Conservation (phyloP, 2,113 vertebrate genomes). For the Cygnus atratus region DNA sequence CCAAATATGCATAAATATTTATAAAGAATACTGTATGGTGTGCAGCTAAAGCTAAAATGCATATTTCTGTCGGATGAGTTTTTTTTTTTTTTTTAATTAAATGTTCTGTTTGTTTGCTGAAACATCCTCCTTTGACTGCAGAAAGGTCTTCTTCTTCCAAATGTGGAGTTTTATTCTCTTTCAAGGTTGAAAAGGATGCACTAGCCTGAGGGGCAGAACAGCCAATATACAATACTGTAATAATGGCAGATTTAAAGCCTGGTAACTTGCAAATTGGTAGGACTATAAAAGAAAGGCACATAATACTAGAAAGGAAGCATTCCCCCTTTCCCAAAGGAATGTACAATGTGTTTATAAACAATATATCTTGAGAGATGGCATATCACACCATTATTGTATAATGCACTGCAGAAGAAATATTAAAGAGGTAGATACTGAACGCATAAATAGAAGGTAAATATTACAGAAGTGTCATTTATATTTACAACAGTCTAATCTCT, state of each 20-base stretch:
- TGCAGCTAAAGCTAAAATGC: background rate
- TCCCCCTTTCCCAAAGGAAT: background rate
- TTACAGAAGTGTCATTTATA: background rate
- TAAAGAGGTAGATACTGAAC: background rate
- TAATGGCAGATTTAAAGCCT: background rate
- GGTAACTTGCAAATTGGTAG: constrained; percentile 1
- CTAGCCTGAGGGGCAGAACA: background rate
- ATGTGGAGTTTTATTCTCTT: background rate
- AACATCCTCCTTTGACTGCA: background rate
- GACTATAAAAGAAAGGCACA: background rate
- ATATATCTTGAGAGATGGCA: background rate
- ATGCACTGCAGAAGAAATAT: background rate
- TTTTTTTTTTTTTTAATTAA: background rate
- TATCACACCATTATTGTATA: background rate
- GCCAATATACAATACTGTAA: background rate
- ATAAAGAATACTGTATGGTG: background rate
- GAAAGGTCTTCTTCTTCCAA: background rate
- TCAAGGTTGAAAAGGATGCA: background rate
- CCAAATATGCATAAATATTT: background rate
- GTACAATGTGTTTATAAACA: background rate
- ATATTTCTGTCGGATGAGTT: background rate
- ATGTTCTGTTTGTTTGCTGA: background rate
- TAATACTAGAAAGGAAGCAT: background rate
- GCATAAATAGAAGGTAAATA: background rate
- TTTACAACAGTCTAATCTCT: background rate